Conservation (phyloP, 2,797 vertebrate genomes). For the Iguana delicatissima region DNA sequence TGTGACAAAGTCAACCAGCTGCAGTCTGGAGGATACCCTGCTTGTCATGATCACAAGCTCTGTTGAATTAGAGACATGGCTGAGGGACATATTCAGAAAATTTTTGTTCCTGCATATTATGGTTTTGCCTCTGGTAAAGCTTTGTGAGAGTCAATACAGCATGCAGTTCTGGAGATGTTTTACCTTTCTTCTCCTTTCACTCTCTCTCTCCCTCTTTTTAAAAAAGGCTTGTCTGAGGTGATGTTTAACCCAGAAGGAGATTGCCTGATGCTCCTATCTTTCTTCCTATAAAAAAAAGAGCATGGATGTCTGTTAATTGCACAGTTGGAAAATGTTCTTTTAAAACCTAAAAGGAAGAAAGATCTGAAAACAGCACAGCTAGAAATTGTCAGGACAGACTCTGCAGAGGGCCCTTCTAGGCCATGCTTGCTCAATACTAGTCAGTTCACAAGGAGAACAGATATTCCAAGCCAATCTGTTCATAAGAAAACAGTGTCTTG, state of each 20-base stretch:
- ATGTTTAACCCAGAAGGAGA: conserved; percentile 5
- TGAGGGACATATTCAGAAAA: not conserved
- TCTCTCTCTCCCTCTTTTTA: not conserved
- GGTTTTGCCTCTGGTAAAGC: not conserved
- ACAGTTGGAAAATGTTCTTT: conserved; percentile 11
- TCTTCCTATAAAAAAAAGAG: not conserved
- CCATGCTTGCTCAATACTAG: not conserved
- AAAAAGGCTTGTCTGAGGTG: not conserved
- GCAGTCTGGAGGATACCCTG: not conserved
- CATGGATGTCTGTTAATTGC: conserved; percentile 7
- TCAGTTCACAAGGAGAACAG: not conserved
- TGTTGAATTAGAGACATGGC: not conserved
- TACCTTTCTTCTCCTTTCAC: not conserved
- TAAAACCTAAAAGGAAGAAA: conserved; percentile 13
- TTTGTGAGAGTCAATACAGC: not conserved
- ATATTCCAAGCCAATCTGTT: not conserved
- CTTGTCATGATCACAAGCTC: not conserved
- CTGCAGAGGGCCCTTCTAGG: not conserved
- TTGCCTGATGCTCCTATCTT: not conserved
- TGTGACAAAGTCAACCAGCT: not conserved
- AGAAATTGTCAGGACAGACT: not conserved
- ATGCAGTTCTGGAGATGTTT: conserved; percentile 6
- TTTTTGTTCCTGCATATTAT: not conserved
- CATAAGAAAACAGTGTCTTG: not conserved
- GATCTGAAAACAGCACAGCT: conserved; percentile 4